A percentile compares a stretch with the other conserved stretches of the same genome.
phyloP scores from a whole-genome alignment of 1,140 invertebrate species.

The Paramacrobiotus metropolitanus region DNA sequence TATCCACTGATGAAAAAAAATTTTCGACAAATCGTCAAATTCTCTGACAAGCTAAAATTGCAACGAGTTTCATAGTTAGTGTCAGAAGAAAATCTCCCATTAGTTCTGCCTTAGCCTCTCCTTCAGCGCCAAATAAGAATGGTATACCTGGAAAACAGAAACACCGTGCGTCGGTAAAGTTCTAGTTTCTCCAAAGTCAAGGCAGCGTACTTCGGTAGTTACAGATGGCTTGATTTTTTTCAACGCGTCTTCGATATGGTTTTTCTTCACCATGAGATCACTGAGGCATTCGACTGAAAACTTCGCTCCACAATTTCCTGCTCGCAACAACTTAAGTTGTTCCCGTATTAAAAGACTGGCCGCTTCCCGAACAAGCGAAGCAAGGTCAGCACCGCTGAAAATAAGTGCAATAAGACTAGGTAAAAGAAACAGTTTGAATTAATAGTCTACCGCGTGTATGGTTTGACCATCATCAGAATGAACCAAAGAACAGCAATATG shows the following conservation, averaged over 20 bases:
- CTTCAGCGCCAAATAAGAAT: no score
- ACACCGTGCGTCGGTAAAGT: no score
- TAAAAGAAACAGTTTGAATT: conserved; percentile 2
- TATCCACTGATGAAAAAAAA: no score
- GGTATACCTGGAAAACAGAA: no score
- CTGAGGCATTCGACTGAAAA: conserved; percentile 7
- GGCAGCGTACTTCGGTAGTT: conserved; percentile 38
- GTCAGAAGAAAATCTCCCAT: no score
- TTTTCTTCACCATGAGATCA: conserved; percentile 23
- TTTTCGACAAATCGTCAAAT: no score
- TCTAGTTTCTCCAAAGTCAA: no score
- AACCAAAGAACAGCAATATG: no score
- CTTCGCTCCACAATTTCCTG: conserved; percentile 15
- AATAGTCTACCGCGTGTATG: background rate
- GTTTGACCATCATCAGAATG: no score
- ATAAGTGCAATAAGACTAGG: conserved; percentile 6
- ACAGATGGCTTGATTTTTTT: conserved; percentile 54
- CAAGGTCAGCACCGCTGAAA: conserved; percentile 58
- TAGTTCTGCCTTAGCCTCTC: no score
- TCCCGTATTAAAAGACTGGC: conserved; percentile 47
- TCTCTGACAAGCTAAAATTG: no score
- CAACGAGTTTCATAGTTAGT: no score
- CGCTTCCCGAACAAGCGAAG: conserved; percentile 57
- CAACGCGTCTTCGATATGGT: conserved; percentile 38
- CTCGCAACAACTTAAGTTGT: conserved; percentile 24